Percentiles rank a stretch among this genome's conserved stretches.
Evolutionary conservation across 2,797 vertebrate species (phyloP).

Genomic region (Onychomys torridus): DNA sequence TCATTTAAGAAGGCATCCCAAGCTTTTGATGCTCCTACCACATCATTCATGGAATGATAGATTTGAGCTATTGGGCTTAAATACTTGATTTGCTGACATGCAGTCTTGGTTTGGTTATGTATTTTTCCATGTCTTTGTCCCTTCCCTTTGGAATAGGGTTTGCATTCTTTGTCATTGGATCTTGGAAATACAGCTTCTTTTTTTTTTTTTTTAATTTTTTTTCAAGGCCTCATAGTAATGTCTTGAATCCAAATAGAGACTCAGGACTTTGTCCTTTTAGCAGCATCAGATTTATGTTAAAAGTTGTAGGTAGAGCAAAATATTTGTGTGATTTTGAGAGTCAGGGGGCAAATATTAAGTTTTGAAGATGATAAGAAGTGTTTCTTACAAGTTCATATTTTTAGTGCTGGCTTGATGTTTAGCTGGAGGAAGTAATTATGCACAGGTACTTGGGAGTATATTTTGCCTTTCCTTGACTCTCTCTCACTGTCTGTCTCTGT

Average conservation of each 20-base stretch:
- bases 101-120: not conserved
- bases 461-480: too few relatives aligned
- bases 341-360: not conserved
- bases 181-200: not conserved
- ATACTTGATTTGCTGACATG: not conserved
- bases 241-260: not conserved
- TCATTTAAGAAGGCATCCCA: not conserved
- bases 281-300: not conserved
- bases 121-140: too few relatives aligned
- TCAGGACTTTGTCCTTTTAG: not conserved
- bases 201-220: not conserved
- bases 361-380: not conserved
- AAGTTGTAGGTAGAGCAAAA: not conserved
- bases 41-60: not conserved
- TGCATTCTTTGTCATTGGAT: not conserved
- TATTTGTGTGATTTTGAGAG: not conserved
- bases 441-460: not conserved
- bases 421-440: not conserved
- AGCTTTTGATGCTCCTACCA: not conserved
- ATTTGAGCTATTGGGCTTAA: not conserved
- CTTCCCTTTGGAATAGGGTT: not conserved
- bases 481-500: too few relatives aligned
- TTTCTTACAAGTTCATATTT: not conserved
- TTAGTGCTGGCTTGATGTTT: not conserved
- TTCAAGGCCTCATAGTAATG: not conserved